Base-by-base conservation (phyloP, 2,113 vertebrate genomes). In the Drymodes brunneopygia region DNA sequence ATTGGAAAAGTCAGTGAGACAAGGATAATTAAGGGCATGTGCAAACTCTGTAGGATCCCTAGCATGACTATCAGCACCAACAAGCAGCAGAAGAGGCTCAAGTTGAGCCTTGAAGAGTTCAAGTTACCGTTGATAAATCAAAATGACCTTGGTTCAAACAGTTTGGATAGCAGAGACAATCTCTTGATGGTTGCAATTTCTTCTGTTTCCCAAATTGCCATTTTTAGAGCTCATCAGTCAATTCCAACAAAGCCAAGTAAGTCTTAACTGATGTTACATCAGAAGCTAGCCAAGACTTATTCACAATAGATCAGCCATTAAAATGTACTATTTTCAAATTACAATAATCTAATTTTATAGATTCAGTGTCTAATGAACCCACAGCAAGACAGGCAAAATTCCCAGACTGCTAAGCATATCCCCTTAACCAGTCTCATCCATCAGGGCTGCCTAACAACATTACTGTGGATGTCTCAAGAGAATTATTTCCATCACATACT, bases 321-420 rank as follows among this genome's bases (percentile, higher is more conserved):
- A 66, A 88, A 83, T 60, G 67, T n/a, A 80, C 81, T 56, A 15
- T 88, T 87, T 93, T 81, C 65, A 83, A 91, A 92, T 86, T 72
- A 84, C 47, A 90, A 77, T 82, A 95, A 92, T 62, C 73, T 89
- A 70, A 91, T 94, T 92, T 90, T 94, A 90, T 35, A 73, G 54
- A 79, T 64, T 48, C 35, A 42, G 28, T n/a, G 15, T 64, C 75
- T 95, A 92, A 95, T 64, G 64, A 81, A 87, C 33, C 42, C 51
- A 77, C 28, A 62, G 58, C 36, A 91, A 94, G 47, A 87, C 20
- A 95, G 58, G 58, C 86, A 91, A 72, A 94, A 71, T 73, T 94
- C 78, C 89, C 86, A 91, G 86, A 35, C 44, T 78, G 54, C 62
- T 90, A 57, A 91, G 72, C 51, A 50, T 44, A 80, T 51, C 71